Percentiles rank a stretch among this genome's conserved stretches.
phyloP scores from a whole-genome alignment of 1,140 invertebrate genomes.

The Macrotrachela quadricornifera region DNA sequence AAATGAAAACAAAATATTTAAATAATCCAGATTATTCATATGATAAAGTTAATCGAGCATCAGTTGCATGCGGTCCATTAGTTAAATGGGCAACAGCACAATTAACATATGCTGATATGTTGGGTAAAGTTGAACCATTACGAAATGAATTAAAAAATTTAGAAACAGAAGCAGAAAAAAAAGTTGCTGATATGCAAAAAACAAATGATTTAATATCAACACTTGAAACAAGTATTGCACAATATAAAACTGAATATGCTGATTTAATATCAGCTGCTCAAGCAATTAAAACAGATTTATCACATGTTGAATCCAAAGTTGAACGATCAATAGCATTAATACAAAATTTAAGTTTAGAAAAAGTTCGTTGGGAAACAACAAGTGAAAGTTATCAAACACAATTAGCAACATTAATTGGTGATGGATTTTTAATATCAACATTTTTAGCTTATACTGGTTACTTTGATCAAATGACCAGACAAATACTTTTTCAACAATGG shows the following conservation, averaged over 20 bases:
- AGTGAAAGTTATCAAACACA: slow-evolving; percentile 92
- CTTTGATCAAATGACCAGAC: slow-evolving; percentile 79
- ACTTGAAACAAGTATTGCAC: slow-evolving; percentile 74
- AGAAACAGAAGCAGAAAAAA: slow-evolving; percentile 46
- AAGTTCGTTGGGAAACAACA: slow-evolving; percentile 82
- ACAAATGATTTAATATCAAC: slow-evolving; percentile 79
- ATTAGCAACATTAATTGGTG: slow-evolving; percentile 95
- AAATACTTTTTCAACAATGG: slow-evolving; percentile 85
- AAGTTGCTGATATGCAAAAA: slow-evolving; percentile 67
- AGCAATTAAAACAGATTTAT: slow-evolving; percentile 86
- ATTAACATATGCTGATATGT: slow-evolving; percentile 81
- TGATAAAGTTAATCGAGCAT: slow-evolving; percentile 93
- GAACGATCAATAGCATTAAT: slow-evolving; percentile 80
- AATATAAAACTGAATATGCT: slow-evolving; percentile 97
- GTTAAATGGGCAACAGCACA: slow-evolving; percentile 99
- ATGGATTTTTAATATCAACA: slow-evolving; percentile 71
- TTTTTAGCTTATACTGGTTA: slow-evolving; percentile 91
- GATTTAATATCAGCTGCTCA: slow-evolving; percentile 91
- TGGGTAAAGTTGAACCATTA: slow-evolving; percentile 88
- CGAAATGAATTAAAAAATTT: slow-evolving; percentile 71
- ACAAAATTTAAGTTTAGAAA: slow-evolving; percentile 72
- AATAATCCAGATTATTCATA: slow-evolving; percentile 97
- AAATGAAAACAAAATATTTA: slow-evolving; percentile 77
- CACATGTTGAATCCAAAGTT: slow-evolving; percentile 88
- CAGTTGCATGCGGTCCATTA: slow-evolving; percentile 93